Percentiles rank a stretch among this genome's conserved stretches.
Evolutionary conservation across 2,113 vertebrate species (phyloP).

Genomic region (Mesitornis unicolor): DNA sequence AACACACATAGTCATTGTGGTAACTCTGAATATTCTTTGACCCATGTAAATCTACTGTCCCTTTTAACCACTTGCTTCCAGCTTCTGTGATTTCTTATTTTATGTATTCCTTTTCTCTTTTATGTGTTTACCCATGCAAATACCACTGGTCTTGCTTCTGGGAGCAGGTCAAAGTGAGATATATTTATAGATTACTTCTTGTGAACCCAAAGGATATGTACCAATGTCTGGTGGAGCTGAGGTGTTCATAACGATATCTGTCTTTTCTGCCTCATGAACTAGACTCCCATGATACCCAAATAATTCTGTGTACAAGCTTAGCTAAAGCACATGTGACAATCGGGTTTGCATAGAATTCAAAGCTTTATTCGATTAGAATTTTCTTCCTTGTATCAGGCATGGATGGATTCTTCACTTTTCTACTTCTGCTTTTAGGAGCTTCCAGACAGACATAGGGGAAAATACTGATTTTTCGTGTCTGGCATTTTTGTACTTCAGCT

Average conservation of each 20-base stretch:
- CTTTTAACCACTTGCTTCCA: background rate
- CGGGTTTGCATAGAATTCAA: background rate
- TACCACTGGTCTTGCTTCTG: background rate
- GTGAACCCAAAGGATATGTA: background rate
- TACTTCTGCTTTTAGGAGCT: background rate
- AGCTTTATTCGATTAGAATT: background rate
- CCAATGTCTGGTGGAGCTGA: background rate
- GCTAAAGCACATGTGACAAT: background rate
- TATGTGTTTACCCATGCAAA: background rate
- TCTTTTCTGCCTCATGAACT: background rate
- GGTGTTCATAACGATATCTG: background rate
- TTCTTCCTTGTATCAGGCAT: background rate
- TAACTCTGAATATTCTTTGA: background rate
- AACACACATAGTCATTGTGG: background rate
- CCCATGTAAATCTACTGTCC: background rate
- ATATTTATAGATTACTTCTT: background rate
- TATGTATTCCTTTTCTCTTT: background rate
- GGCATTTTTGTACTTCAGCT: background rate
- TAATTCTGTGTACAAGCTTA: background rate
- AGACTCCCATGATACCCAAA: background rate
- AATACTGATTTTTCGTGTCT: background rate
- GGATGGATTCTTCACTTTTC: background rate
- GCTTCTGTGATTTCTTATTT: background rate
- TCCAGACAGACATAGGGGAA: background rate
- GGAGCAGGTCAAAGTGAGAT: background rate